phyloP scores from a whole-genome alignment of 2,797 vertebrate genomes.

The Moxostoma hubbsi region DNA sequence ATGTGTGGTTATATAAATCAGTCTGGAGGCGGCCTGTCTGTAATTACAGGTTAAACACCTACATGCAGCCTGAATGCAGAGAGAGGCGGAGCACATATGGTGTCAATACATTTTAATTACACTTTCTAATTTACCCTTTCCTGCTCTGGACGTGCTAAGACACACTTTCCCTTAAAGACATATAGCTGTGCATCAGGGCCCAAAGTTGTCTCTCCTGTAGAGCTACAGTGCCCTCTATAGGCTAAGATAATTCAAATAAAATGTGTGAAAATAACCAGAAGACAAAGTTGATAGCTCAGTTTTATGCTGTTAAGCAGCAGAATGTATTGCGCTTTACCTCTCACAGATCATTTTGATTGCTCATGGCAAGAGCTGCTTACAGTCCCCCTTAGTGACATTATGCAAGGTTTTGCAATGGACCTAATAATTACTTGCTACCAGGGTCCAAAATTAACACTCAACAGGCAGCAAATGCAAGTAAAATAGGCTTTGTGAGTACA shows the following conservation, averaged over 20 bases:
- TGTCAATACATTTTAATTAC: constrained; percentile 89
- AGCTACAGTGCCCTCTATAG: constrained; percentile 85
- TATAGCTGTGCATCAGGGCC: constrained; percentile 48
- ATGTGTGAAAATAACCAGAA: background rate
- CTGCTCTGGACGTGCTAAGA: constrained; percentile 81
- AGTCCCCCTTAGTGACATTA: too few relatives aligned
- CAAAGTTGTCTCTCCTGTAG: constrained; percentile 57
- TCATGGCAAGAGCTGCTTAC: too few relatives aligned
- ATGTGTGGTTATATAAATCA: constrained; percentile 55
- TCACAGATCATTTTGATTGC: too few relatives aligned
- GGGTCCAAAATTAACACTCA: too few relatives aligned
- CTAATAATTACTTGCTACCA: too few relatives aligned
- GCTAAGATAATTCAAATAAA: constrained; percentile 40
- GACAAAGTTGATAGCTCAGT: too few relatives aligned
- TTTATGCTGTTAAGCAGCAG: too few relatives aligned
- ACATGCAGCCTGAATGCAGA: constrained; percentile 63
- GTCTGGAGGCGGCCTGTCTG: constrained; percentile 53
- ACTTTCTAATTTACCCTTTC: constrained; percentile 88
- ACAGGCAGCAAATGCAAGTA: too few relatives aligned
- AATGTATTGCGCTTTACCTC: background rate
- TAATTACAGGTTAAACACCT: constrained; percentile 62
- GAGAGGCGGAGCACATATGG: constrained; percentile 79
- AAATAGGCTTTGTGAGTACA: too few relatives aligned
- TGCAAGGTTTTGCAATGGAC: too few relatives aligned
- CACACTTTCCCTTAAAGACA: constrained; percentile 75